phyloP scores from a whole-genome alignment of 2,888 invertebrate genomes.

The Alloplasta piceator region DNA sequence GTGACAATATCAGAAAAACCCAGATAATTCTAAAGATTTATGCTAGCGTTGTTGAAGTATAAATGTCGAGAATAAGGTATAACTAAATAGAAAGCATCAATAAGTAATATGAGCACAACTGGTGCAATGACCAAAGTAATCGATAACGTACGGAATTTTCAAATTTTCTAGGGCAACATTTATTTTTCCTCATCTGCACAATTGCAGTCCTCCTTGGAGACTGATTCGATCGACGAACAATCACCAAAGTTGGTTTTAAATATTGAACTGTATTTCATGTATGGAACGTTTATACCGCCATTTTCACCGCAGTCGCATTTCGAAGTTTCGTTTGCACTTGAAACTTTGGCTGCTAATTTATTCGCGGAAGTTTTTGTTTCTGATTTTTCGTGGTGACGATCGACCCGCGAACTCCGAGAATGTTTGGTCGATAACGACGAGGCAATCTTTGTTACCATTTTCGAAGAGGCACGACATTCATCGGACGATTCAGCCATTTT shows the following conservation, averaged over 20 bases:
- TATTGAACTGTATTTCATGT: constrained; percentile 29
- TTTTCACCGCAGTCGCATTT: constrained; percentile 29
- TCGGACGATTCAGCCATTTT: not conserved
- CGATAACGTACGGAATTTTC: too few species aligned
- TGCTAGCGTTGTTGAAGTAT: not conserved
- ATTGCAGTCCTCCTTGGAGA: constrained; percentile 14
- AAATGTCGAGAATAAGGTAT: not conserved
- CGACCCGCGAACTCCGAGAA: not conserved
- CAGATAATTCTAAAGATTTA: not conserved
- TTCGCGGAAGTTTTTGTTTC: constrained; percentile 9
- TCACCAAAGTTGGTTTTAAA: constrained; percentile 18
- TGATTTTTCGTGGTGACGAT: not conserved
- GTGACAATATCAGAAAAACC: too few species aligned
- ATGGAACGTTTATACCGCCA: constrained; percentile 4
- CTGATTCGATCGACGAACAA: constrained; percentile 36
- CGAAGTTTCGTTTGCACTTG: not conserved
- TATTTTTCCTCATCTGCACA: constrained; percentile 14
- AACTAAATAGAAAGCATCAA: too few species aligned
- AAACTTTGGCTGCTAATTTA: not conserved
- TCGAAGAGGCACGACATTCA: not conserved
- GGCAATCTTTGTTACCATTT: not conserved
- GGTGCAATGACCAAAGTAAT: too few species aligned
- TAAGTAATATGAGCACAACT: too few species aligned
- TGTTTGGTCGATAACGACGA: not conserved
- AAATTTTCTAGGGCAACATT: too few species aligned